Evolutionary conservation across 2,797 vertebrate species (phyloP).

Genomic region (Myoxocephalus aenaeus): DNA sequence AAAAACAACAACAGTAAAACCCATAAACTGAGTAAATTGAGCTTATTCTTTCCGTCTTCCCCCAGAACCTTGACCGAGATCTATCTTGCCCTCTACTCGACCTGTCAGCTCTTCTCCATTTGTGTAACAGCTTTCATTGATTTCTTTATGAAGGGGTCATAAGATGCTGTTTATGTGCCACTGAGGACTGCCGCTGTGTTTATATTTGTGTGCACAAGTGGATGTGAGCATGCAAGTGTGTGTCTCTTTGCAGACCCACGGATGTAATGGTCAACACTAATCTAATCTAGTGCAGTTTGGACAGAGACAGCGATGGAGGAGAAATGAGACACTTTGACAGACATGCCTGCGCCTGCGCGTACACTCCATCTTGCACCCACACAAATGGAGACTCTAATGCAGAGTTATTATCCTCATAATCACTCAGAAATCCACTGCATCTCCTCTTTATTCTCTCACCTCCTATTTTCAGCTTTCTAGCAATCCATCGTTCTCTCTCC

Average conservation of each 20-base stretch:
- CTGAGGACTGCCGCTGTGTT: constrained; percentile 48
- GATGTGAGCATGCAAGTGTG: constrained; percentile 10
- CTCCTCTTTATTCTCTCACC: constrained; percentile 48
- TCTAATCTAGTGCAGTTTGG: constrained; percentile 36
- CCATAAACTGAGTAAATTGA: constrained; percentile 24
- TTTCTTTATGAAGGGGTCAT: constrained; percentile 52
- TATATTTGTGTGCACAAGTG: constrained; percentile 38
- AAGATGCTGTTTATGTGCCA: constrained; percentile 58
- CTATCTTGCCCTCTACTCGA: constrained; percentile 29
- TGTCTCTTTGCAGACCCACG: constrained; percentile 13
- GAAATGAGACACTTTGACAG: constrained; percentile 41
- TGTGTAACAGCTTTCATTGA: constrained; percentile 62
- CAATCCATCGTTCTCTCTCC: constrained; percentile 58
- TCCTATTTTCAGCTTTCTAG: constrained; percentile 43
- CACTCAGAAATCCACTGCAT: constrained; percentile 64
- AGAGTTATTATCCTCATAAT: constrained; percentile 72
- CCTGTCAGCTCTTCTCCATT: constrained; percentile 56
- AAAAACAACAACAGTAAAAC: constrained; percentile 24
- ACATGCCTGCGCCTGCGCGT: constrained; percentile 8
- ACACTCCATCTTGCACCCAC: constrained; percentile 28
- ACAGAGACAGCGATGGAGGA: constrained; percentile 36
- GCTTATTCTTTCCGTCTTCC: background rate
- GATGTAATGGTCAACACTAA: constrained; percentile 47
- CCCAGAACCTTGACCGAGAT: constrained; percentile 28
- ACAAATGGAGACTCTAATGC: constrained; percentile 53